Evolutionary conservation across 2,797 vertebrate species (phyloP), one percentile per base, ranked within the genome.

Genomic region (Cyclopterus lumpus): DNA sequence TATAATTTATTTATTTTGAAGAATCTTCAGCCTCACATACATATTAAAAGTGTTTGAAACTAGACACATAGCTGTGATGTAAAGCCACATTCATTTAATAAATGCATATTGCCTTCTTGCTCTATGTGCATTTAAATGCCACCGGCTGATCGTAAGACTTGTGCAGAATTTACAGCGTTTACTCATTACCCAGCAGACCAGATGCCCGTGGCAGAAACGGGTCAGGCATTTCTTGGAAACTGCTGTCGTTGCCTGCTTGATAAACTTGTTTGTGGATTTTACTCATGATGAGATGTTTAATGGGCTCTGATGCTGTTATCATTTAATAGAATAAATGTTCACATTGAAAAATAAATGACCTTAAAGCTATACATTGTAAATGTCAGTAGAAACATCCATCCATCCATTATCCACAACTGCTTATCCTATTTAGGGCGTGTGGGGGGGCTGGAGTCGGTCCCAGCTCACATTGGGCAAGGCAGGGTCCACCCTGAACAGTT

Each of bases 231-330:
- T 71, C 77, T 80, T 28, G 11, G 69, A 77, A 81, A 66, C 60
- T 46, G 64, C 74, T 34, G 40, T 32, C 42, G 54, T 69, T 77
- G 61, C 72, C 74, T 59, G 65, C 48, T 73, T 89, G 80, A 91
- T 83, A 28, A 85, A 85, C 54, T 57, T 81, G 71, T 88, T 88
- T 84, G 85, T 86, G 82, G 71, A 77, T 81, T 81, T 75, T 46
- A 54, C 36, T 77, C 66, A 28, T 71, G 72, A 75, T 67, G 36
- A 54, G 65, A 74, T 84, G 67, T 68, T 74, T 65, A 62, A 80
- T 73, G 67, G 44, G 26, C 40, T 71, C 12, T 75, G 46, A 67
- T 67, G 22, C 64, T 64, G 46, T 71, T 68, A 15, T n/a, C 38
- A 26, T 72, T 65, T 61, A 20, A 61, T 60, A 34, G n/a, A 70